Base-by-base conservation (phyloP, 64 coral and sea anemone genomes). In the Montipora sp. region DNA sequence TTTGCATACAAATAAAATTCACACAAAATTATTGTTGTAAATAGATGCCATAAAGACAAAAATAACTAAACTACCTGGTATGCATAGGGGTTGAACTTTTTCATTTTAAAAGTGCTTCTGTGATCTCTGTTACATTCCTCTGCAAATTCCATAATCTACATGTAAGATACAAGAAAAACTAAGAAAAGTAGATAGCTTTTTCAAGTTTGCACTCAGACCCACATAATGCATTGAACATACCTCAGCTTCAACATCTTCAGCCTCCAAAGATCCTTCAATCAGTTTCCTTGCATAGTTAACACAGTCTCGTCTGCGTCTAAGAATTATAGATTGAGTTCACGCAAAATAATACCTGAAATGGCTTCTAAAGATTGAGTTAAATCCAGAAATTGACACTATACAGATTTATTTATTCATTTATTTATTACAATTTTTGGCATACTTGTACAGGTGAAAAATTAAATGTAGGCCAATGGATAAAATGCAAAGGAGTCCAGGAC, bases 231-330 rank as follows among this genome's bases (percentile, higher is more conserved):
- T 7, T 78, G 3, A 16, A 6, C 22, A 82, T 63, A 82, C 82
- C 82, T 85, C 82, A 49, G 61, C 23, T 43, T 81, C 81, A n/a
- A 90, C 8, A 49, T 95, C 93, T 51, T 90, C 82, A 15, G 88
- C 83, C 51, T 83, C 46, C 61, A 94, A 80, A 78, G 60, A 90
- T 80, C 96, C 96, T 77, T 98, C 96, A 20, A 89, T 94, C 44
- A 98, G 91, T 61, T 90, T 95, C 77, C 96, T 92, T 21, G 94
- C 75, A 90, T 98, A 98, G 75, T 98, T 98, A 5, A 95, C 48
- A 84, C 76, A 89, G 61, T 98, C 96, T 87, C 47, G 82, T 87
- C 96, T 95, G 73, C 87, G 92, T 71, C 96, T 98, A 75, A 81
- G 88, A 5, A 58, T 18, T 19, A 58, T 51, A 63, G 60, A 63